Evolutionary conservation across 2,888 invertebrate species (phyloP).

Genomic region (Diarsia dahlii): DNA sequence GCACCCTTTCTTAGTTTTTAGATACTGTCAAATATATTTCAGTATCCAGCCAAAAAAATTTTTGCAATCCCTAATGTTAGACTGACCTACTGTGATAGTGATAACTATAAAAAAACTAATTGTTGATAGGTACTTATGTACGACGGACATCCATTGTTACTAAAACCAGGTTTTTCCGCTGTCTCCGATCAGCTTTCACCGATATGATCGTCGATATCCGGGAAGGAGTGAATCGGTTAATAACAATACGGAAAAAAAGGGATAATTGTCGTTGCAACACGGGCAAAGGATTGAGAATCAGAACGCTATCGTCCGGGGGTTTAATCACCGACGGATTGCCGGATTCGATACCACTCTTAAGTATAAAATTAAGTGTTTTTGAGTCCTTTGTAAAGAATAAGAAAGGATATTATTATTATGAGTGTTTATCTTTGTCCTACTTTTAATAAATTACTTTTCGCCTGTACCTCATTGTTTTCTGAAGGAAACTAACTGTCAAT

Average conservation of each 20-base stretch:
- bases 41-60: not conserved
- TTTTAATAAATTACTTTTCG: slow-evolving; percentile 13
- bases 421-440: slow-evolving; percentile 15
- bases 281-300: slow-evolving; percentile 56
- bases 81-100: not conserved
- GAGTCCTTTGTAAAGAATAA: slow-evolving; percentile 10
- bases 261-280: slow-evolving; percentile 84
- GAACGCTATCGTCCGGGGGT: slow-evolving; percentile 57
- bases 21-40: not conserved
- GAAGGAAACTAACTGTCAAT: not conserved
- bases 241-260: slow-evolving; percentile 85
- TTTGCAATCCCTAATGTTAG: not conserved
- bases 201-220: slow-evolving; percentile 88
- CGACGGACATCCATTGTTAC: slow-evolving; percentile 47
- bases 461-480: not conserved
- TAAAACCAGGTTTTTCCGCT: slow-evolving; percentile 72
- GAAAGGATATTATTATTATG: slow-evolving; percentile 16
- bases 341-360: slow-evolving; percentile 56
- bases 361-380: slow-evolving; percentile 23
- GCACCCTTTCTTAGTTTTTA: not conserved
- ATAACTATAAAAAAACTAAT: not conserved
- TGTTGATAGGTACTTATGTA: not conserved
- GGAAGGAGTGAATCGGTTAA: slow-evolving; percentile 84
- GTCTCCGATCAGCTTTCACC: slow-evolving; percentile 79
- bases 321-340: slow-evolving; percentile 58